Evolutionary conservation across 2,888 invertebrate genomes (phyloP), one percentile per base, ranked within the genome.

Genomic region (Coecobrya sp.): DNA sequence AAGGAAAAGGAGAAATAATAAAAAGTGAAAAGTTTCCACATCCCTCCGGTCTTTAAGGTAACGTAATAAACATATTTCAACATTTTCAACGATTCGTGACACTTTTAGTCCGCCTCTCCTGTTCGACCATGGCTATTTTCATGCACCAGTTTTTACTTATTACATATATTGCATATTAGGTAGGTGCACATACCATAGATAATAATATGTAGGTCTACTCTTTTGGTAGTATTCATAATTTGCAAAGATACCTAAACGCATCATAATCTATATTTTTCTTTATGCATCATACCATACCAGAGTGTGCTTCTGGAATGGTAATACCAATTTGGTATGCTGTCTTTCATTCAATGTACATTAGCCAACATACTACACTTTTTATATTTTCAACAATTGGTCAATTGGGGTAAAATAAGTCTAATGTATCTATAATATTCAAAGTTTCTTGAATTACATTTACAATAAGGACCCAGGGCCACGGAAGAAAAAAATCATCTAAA

Each of bases 21-120:
- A 68, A 85, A 79, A 68, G 55, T 65, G 49, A 65, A 89, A 89
- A 89, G 49, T 82, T 81, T 82, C 45, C 45, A 19, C 87, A 55
- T 89, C 81, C 88, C 88, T 81, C 81, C 25, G 81, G 88, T 81
- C 76, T 87, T 89, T 89, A 89, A 89, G 68, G 81, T 81, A 84
- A 73, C 73, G 89, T 84, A 89, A 89, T 89, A 84, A 89, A 84
- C 89, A 89, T 89, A 84, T 84, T 89, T 89, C 89, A 84, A 84
- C 89, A 84, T 89, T 89, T 89, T 89, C 89, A 84, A 52, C 70
- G 59, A 84, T 49, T 89, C 73, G 82, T 89, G 89, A 89, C 89
- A 89, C 70, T 84, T 25, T 73, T 89, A 36, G 82, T 84, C 70
- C 59, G 84, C 84, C 89, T 84, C 25, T 59, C 42, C 62, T 30